phyloP scores from a whole-genome alignment of 1,140 invertebrate species.

The Ridgeia piscesae region DNA sequence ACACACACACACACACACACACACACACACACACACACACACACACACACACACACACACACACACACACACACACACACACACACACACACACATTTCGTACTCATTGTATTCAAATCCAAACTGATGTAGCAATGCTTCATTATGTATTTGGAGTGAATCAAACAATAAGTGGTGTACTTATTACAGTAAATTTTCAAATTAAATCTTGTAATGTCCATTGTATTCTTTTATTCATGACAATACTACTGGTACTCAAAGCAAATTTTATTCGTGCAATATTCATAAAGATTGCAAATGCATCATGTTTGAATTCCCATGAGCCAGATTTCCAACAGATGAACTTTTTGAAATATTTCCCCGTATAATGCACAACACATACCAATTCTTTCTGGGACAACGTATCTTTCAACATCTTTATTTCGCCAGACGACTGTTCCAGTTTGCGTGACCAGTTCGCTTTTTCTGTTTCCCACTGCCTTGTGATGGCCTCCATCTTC shows the following conservation, averaged over 20 bases:
- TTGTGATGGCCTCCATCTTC: not conserved
- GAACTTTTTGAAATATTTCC: not conserved
- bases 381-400: not conserved
- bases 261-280: not conserved
- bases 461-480: not conserved
- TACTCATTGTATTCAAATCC: too few relatives aligned
- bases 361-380: not conserved
- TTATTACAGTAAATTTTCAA: too few relatives aligned
- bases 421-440: not conserved
- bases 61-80: too few relatives aligned
- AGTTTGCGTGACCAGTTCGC: not conserved
- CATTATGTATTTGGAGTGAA: too few relatives aligned
- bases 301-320: not conserved
- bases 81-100: too few relatives aligned
- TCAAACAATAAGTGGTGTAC: too few relatives aligned
- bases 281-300: not conserved
- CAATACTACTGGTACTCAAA: not conserved
- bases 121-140: too few relatives aligned
- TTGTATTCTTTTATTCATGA: not conserved
- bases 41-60: too few relatives aligned
- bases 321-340: not conserved
- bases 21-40: too few relatives aligned
- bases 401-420: not conserved
- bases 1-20: too few relatives aligned
- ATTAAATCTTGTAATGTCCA: not conserved